These are phyloP conservation scores for Zaprionus lachaisei DNA, from an alignment of 1,140 invertebrate species.

Conservation along the genomic window DNA sequence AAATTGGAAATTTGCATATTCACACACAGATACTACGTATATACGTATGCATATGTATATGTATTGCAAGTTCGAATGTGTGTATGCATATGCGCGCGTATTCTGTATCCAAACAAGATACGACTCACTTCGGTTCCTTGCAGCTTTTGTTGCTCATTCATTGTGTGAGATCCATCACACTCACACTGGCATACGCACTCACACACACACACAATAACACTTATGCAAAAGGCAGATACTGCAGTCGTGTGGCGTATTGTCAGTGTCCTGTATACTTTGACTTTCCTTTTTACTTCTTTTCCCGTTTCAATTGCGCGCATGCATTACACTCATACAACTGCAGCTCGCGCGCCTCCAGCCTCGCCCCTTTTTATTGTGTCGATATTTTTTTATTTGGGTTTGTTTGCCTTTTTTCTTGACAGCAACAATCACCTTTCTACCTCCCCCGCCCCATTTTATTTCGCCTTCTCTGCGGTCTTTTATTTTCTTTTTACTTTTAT, in stretches of 20 bases:
- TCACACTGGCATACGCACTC: constrained; percentile 6
- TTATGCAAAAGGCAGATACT: constrained; percentile 3
- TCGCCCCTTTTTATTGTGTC: constrained; percentile 38
- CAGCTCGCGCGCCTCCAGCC: constrained; percentile 20
- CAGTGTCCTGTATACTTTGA: constrained; percentile 39
- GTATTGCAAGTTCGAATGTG: constrained; percentile 7
- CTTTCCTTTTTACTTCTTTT: constrained; percentile 36
- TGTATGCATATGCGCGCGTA: constrained; percentile 50
- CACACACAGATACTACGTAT: constrained; percentile 11
- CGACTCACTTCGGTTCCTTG: constrained; percentile 35
- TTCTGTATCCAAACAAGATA: constrained; percentile 40
- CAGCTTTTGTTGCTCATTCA: constrained; percentile 42
- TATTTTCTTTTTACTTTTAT: background rate
- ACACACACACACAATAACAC: constrained; percentile 13
- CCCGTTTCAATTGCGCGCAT: constrained; percentile 44
- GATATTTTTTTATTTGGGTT: constrained; percentile 39
- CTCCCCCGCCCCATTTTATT: constrained; percentile 4
- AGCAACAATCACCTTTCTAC: constrained; percentile 12
- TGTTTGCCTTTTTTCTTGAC: constrained; percentile 24
- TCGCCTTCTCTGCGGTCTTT: background rate
- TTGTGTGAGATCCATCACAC: constrained; percentile 48
- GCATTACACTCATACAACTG: constrained; percentile 23
- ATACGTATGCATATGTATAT: constrained; percentile 6
- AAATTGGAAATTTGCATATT: constrained; percentile 55
- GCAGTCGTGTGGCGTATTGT: constrained; percentile 32